These are phyloP conservation scores for Neolamprologus hecqui DNA, from an alignment of 2,113 vertebrate species.

Conservation along the genomic window DNA sequence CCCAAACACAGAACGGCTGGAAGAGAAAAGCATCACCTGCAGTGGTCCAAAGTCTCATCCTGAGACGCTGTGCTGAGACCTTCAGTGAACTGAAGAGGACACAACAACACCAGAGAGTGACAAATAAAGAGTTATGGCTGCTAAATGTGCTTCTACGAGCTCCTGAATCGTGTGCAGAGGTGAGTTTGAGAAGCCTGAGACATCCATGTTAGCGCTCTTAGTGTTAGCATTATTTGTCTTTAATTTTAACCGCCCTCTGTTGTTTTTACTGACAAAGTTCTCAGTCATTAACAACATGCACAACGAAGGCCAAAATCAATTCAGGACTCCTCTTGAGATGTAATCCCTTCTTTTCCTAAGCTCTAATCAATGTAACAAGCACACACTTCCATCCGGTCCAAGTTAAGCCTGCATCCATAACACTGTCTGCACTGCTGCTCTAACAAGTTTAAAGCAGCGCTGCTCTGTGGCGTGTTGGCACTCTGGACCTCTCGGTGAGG, in stretches of 20 bases:
- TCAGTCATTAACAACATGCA: constrained; percentile 23
- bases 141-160: neutral
- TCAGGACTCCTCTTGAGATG: constrained; percentile 24
- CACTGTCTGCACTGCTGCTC: neutral
- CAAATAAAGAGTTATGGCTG: neutral
- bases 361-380: constrained; percentile 38
- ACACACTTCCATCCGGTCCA: neutral
- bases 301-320: constrained; percentile 28
- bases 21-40: neutral
- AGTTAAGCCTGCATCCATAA: neutral
- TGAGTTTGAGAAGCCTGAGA: neutral
- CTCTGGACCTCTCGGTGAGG: neutral
- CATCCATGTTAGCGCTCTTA: neutral
- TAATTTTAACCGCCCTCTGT: neutral
- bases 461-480: neutral
- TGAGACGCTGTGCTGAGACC: neutral
- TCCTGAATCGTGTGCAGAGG: fast-evolving
- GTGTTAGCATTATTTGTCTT: neutral
- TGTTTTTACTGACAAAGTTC: neutral
- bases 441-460: neutral
- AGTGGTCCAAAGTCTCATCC: neutral
- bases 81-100: neutral
- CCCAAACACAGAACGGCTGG: neutral
- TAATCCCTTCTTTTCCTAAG: constrained; percentile 37
- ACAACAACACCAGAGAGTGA: fast-evolving